Evolutionary conservation across 2,797 vertebrate species (phyloP).

Genomic region (Spatula clypeata): DNA sequence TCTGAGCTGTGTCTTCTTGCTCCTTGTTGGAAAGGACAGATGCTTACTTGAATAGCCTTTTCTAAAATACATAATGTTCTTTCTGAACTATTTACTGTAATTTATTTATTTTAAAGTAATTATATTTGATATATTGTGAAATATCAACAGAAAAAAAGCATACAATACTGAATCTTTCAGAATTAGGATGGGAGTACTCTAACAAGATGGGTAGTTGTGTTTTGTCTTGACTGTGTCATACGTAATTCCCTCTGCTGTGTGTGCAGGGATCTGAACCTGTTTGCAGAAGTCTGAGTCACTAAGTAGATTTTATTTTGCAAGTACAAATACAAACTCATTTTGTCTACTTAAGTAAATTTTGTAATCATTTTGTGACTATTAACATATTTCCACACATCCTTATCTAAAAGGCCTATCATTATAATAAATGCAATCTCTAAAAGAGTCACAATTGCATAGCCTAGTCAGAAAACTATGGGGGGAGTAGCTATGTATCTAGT

Average conservation of each 20-base stretch:
- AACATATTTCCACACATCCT: not conserved
- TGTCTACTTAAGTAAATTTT: not conserved
- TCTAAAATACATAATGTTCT: not conserved
- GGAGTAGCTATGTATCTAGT: not conserved
- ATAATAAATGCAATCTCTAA: not conserved
- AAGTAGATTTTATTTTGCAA: conserved; percentile 30
- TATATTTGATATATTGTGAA: not conserved
- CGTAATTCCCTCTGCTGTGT: not conserved
- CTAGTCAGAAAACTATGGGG: not conserved
- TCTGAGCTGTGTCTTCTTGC: not conserved
- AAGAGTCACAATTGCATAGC: not conserved
- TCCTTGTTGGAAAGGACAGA: not conserved
- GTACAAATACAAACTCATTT: not conserved
- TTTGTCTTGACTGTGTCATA: not conserved
- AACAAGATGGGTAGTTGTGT: not conserved
- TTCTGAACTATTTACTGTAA: not conserved
- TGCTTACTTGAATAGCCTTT: not conserved
- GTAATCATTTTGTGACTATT: not conserved
- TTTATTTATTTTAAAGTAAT: not conserved
- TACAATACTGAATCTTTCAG: not conserved
- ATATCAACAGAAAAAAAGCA: not conserved
- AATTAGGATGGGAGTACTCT: not conserved
- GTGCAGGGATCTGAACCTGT: not conserved
- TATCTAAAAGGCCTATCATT: not conserved
- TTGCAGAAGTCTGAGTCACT: not conserved